Evolutionary conservation across 2,888 invertebrate species (phyloP), one percentile per base, ranked within the genome.

Genomic region (Lutraria lutraria): DNA sequence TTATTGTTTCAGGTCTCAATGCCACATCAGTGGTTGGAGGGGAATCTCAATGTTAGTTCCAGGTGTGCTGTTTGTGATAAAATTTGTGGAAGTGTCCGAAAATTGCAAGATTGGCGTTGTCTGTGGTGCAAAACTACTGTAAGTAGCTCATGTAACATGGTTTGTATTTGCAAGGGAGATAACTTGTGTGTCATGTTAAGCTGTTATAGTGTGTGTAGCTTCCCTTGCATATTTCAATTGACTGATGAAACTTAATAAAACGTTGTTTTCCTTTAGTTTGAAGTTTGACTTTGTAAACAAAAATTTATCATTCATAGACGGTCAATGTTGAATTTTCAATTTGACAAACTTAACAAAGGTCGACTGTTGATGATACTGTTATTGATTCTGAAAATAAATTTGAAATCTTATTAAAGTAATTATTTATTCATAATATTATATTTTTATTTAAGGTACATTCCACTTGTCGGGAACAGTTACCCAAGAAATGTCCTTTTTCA

Each of bases 11-110:
- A 96, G 93, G 95, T 97, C n/a, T 93, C 96, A 93, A 99, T 99
- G 98, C 99, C 99, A 21, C 99, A 99, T 97, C 99, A 99, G 96
- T 99, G 99, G 99, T 97, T 99, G 97, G 99, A 99, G 97, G 99
- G 99, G 72, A 99, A 99, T 97, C 97, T 99, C 93, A 99, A 99
- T 6, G 99, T 99, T 87, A 98, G 99, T 88, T 98, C 99, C 90
- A 98, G 98, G 97, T 99, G 99, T 97, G 97, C 98, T 93, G 98
- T 98, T 90, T 99, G 99, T 97, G 99, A 99, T 96, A 99, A 99
- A 97, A 99, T 98, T 15, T 99, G 99, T 97, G 99, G 99, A 88
- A 99, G 99, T 88, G 99, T 99, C 87, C 97, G 99, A 92, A 98
- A 98, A 98, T 94, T 98, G 93, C 99, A 99, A 97, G 99, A 99